Conservation (phyloP, 2,797 vertebrate genomes). For the Diceros bicornis region DNA sequence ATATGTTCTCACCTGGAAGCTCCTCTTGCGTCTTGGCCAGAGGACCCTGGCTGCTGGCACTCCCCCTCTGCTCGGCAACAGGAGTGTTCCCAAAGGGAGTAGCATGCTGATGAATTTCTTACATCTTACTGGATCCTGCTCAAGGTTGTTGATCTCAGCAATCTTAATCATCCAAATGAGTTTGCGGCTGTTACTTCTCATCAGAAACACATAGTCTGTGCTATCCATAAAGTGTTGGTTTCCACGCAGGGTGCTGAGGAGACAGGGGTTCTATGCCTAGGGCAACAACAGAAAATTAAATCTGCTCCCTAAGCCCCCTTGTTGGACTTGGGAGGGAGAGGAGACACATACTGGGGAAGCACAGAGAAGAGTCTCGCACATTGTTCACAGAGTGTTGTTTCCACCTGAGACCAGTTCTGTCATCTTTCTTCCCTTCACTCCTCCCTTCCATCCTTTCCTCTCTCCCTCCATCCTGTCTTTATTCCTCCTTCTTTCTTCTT, state of each 20-base stretch:
- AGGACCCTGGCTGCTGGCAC: neutral
- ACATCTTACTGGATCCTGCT: neutral
- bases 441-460: neutral
- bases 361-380: accelerated
- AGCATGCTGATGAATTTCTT: neutral
- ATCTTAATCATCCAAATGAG: constrained; percentile 48
- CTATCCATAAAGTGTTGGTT: neutral
- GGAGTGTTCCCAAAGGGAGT: neutral
- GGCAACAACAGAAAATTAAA: neutral
- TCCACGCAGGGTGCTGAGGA: neutral
- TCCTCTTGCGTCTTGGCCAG: neutral
- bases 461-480: neutral
- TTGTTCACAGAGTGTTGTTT: neutral
- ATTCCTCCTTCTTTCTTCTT: neutral
- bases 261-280: neutral
- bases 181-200: constrained; percentile 57
- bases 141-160: constrained; percentile 22
- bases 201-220: neutral
- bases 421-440: too few relatives aligned
- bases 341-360: neutral
- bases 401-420: neutral
- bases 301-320: neutral
- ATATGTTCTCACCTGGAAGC: neutral
- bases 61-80: neutral
- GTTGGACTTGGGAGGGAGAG: neutral